phyloP scores from a whole-genome alignment of 2,113 vertebrate species.

The Acanthisitta chloris region DNA sequence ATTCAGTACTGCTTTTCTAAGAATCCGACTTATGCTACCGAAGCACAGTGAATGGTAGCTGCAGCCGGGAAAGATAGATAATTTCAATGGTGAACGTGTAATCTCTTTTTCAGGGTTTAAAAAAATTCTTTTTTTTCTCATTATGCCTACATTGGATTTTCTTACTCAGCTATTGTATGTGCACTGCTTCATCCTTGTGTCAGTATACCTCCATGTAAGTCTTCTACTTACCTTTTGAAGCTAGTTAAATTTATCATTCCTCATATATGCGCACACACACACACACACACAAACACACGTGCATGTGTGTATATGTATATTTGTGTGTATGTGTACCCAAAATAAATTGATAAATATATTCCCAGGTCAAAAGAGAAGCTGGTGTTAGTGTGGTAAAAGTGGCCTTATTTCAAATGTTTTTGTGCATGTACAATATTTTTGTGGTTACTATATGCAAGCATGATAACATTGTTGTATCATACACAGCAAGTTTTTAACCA shows the following conservation, averaged over 20 bases:
- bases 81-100: not conserved
- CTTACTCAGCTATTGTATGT: constrained; percentile 26
- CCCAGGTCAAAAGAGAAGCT: not conserved
- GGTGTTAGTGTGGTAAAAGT: not conserved
- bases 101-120: constrained; percentile 5
- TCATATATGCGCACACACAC: not conserved
- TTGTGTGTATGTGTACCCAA: not conserved
- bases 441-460: not conserved
- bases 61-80: not conserved
- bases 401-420: not conserved
- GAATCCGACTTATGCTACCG: not conserved
- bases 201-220: constrained; percentile 25
- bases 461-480: not conserved
- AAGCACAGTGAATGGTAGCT: not conserved
- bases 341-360: not conserved
- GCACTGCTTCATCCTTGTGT: not conserved
- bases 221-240: constrained; percentile 35
- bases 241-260: not conserved
- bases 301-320: not conserved
- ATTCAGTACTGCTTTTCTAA: not conserved
- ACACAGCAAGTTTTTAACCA: constrained; percentile 38
- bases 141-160: not conserved
- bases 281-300: fast-evolving
- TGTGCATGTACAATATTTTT: constrained; percentile 9
- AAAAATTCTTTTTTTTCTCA: not conserved